phyloP scores from a whole-genome alignment of 2,113 vertebrate species.

The Stictonetta naevosa region DNA sequence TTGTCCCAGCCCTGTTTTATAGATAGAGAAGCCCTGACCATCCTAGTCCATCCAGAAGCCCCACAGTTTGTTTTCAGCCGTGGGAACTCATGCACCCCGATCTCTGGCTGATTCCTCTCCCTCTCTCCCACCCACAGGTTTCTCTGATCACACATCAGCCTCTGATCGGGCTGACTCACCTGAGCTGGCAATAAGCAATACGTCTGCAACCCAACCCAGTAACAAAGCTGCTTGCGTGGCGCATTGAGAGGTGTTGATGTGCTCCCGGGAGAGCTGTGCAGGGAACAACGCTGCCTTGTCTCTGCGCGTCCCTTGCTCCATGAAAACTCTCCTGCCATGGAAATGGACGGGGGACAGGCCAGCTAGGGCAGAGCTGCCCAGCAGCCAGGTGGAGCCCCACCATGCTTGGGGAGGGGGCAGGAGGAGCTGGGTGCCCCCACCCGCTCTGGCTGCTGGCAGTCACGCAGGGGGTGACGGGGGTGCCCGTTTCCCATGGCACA shows the following conservation, averaged over 20 bases:
- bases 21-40: not conserved
- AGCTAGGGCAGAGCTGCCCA: not conserved
- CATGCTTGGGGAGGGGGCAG: accelerated
- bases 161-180: slow-evolving; percentile 39
- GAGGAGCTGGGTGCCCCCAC: not conserved
- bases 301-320: not conserved
- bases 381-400: not conserved
- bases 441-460: not conserved
- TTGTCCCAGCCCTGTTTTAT: not conserved
- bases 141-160: not conserved
- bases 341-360: not conserved
- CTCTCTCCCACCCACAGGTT: not conserved
- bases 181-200: not conserved
- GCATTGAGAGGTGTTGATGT: not conserved
- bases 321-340: not conserved
- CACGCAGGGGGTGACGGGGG: not conserved
- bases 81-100: accelerated
- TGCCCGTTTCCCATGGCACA: not conserved
- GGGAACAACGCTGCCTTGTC: not conserved
- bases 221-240: not conserved
- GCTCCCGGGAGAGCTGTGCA: not conserved
- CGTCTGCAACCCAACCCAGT: not conserved
- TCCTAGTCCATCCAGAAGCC: not conserved
- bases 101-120: not conserved
- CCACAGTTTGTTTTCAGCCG: not conserved